Percentiles rank a stretch among this genome's conserved stretches.
phyloP scores from a whole-genome alignment of 2,113 vertebrate species.

The Stomatorhinus ivindoensis region DNA sequence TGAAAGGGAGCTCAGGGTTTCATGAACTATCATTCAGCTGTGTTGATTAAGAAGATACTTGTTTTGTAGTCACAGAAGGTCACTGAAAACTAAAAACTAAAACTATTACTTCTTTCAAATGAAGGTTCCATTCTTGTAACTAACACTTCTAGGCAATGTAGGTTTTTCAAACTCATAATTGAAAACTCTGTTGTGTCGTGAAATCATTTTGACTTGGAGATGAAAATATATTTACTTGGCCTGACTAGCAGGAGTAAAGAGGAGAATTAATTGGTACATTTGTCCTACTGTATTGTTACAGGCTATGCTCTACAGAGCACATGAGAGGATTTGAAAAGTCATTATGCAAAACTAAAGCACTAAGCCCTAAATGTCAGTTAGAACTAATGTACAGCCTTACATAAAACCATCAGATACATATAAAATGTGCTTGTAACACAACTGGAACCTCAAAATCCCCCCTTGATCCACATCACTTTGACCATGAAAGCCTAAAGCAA shows the following conservation, averaged over 20 bases:
- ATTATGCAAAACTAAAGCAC: conserved; percentile 54
- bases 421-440: conserved; percentile 17
- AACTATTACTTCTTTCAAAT: not conserved
- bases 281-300: conserved; percentile 50
- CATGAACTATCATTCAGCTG: not conserved
- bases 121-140: not conserved
- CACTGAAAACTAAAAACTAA: not conserved
- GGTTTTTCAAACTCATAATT: not conserved
- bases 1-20: not conserved
- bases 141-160: not conserved
- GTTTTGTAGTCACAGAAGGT: not conserved
- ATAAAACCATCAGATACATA: conserved; percentile 34
- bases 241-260: not conserved
- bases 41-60: not conserved
- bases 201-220: not conserved
- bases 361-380: conserved; percentile 54
- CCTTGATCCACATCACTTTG: not conserved
- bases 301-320: conserved; percentile 42
- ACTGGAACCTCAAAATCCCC: not conserved
- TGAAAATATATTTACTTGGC: not conserved
- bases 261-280: conserved; percentile 43
- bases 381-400: conserved; percentile 49
- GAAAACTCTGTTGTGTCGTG: not conserved
- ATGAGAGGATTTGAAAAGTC: conserved; percentile 42
- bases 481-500: not conserved